Percentiles rank a stretch among this genome's conserved stretches.
Conservation (phyloP, 2,888 invertebrate species). For the Beris morrisii region DNA sequence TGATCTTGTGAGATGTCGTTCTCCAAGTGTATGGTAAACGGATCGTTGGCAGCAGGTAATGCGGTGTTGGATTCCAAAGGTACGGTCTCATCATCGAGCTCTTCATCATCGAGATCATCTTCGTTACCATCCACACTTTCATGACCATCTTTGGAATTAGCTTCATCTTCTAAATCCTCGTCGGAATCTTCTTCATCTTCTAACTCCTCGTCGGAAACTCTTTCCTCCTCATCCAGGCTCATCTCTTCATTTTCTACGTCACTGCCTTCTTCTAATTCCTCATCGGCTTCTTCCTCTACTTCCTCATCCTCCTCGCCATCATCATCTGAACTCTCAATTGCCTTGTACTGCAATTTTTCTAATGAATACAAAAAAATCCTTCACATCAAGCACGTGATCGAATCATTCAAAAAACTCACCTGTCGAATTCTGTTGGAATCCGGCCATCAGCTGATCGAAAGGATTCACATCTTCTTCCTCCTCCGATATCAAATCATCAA, state of each 20-base stretch:
- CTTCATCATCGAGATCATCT: conserved; percentile 17
- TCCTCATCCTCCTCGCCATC: conserved; percentile 21
- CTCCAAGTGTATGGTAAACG: conserved; percentile 70
- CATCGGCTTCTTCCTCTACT: conserved; percentile 34
- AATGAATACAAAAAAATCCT: background rate
- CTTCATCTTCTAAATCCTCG: conserved; percentile 36
- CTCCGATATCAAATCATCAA: conserved; percentile 9
- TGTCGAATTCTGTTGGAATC: conserved; percentile 50
- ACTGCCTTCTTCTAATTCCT: conserved; percentile 36
- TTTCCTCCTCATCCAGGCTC: conserved; percentile 18
- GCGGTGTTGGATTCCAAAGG: conserved; percentile 30
- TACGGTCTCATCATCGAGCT: conserved; percentile 40
- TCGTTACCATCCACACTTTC: background rate
- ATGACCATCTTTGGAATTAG: background rate
- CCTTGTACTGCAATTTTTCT: conserved; percentile 18
- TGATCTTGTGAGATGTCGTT: conserved; percentile 68
- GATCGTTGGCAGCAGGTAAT: conserved; percentile 52
- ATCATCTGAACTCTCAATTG: conserved; percentile 41
- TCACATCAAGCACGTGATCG: background rate
- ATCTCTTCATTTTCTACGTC: conserved; percentile 7
- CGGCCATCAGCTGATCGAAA: conserved; percentile 60
- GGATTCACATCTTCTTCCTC: conserved; percentile 59
- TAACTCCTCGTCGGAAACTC: too few species aligned
- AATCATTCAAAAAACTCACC: conserved; percentile 7
- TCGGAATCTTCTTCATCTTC: conserved; percentile 36